phyloP scores from a whole-genome alignment of 2,113 vertebrate species.

The Elgaria multicarinata region DNA sequence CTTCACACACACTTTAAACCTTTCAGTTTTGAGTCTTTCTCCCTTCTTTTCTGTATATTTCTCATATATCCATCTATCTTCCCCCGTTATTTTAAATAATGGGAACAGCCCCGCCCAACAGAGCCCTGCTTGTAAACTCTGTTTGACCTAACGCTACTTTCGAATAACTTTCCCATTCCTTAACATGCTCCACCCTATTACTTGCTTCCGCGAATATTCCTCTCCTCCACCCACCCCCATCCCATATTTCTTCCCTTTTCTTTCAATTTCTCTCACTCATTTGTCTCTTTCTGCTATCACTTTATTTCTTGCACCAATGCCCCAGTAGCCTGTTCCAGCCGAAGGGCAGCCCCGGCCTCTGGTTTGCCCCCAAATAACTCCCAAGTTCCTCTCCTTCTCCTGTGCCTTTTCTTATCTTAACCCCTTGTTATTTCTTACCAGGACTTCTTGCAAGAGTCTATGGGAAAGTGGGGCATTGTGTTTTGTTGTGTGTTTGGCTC shows the following conservation, averaged over 20 bases:
- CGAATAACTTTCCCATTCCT: too few relatives aligned
- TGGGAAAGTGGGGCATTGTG: neutral
- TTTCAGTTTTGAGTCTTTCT: too few relatives aligned
- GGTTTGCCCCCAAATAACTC: too few relatives aligned
- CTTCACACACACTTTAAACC: too few relatives aligned
- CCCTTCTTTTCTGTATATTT: too few relatives aligned
- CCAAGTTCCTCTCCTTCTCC: neutral
- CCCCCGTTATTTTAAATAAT: neutral
- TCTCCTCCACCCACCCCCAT: too few relatives aligned
- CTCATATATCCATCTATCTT: neutral
- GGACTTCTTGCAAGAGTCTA: neutral
- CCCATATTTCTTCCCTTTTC: neutral
- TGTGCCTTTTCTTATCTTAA: neutral
- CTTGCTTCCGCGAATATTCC: neutral
- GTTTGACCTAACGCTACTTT: neutral
- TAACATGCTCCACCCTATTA: neutral
- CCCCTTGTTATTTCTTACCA: neutral
- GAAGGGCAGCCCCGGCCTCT: too few relatives aligned
- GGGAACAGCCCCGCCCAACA: neutral
- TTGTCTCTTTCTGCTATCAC: neutral
- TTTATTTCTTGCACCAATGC: neutral
- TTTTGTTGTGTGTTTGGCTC: too few relatives aligned
- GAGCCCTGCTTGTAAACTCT: neutral
- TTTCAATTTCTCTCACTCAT: neutral
- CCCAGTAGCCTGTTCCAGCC: neutral